A percentile compares a stretch with the other conserved stretches of the same genome.
phyloP scores from a whole-genome alignment of 1,140 invertebrate species.

The Dreissena polymorpha region DNA sequence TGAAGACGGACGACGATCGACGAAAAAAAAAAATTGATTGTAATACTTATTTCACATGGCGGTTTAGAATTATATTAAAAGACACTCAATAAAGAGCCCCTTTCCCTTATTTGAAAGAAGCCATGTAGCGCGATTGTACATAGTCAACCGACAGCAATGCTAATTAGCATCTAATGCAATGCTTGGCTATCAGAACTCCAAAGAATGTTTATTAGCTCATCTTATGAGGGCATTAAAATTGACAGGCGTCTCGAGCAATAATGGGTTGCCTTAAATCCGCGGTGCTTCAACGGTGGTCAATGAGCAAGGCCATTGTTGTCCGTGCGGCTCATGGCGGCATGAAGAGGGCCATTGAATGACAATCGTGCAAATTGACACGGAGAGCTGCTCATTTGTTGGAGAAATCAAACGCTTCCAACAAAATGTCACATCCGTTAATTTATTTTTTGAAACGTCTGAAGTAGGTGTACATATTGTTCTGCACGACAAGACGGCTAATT shows the following conservation, averaged over 20 bases:
- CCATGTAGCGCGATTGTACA: too few relatives aligned
- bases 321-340: background rate
- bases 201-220: background rate
- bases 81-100: too few relatives aligned
- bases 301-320: background rate
- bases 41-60: too few relatives aligned
- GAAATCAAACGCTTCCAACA: background rate
- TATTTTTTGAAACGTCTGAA: background rate
- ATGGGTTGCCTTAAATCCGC: background rate
- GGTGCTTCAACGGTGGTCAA: background rate
- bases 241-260: background rate
- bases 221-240: conserved; percentile 1
- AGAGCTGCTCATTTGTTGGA: background rate
- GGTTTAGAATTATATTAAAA: too few relatives aligned
- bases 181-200: background rate
- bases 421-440: background rate
- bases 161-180: too few relatives aligned
- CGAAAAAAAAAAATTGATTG: too few relatives aligned
- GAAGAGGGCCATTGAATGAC: background rate
- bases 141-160: too few relatives aligned
- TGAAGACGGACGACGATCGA: too few relatives aligned
- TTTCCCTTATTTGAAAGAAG: too few relatives aligned
- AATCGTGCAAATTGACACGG: background rate
- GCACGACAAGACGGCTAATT: background rate
- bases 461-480: background rate